These are phyloP conservation scores for Laspeyria flexula DNA, from an alignment of 2,888 invertebrate species.

Conservation along the genomic window DNA sequence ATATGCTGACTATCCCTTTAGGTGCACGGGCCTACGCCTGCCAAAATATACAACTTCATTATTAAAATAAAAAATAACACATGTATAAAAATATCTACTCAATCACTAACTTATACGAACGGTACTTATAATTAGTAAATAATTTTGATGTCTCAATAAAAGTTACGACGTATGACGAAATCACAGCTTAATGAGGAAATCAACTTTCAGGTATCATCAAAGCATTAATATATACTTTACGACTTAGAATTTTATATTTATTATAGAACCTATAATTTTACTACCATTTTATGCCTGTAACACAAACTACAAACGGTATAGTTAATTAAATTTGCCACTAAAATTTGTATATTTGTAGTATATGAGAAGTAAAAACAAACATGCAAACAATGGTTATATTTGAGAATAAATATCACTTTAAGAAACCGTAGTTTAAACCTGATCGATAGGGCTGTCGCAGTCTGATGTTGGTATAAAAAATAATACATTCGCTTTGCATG, in stretches of 20 bases:
- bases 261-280: constrained; percentile 42
- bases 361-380: constrained; percentile 29
- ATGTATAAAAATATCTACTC: not conserved
- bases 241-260: constrained; percentile 42
- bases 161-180: constrained; percentile 12
- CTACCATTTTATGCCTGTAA: constrained; percentile 44
- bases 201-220: constrained; percentile 27
- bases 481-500: no score
- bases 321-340: constrained; percentile 52
- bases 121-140: constrained; percentile 11
- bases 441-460: constrained; percentile 29
- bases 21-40: no score
- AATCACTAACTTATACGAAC: not conserved
- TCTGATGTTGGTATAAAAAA: constrained; percentile 8
- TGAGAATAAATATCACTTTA: constrained; percentile 44
- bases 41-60: no score
- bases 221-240: constrained; percentile 35
- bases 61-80: not conserved
- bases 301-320: constrained; percentile 45
- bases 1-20: no score
- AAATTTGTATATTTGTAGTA: constrained; percentile 25
- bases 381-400: constrained; percentile 38
- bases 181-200: constrained; percentile 18
- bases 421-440: constrained; percentile 32
- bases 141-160: not conserved